Base-by-base conservation (phyloP, 2,888 invertebrate genomes). In the Rhimphoctona megacephalus region DNA sequence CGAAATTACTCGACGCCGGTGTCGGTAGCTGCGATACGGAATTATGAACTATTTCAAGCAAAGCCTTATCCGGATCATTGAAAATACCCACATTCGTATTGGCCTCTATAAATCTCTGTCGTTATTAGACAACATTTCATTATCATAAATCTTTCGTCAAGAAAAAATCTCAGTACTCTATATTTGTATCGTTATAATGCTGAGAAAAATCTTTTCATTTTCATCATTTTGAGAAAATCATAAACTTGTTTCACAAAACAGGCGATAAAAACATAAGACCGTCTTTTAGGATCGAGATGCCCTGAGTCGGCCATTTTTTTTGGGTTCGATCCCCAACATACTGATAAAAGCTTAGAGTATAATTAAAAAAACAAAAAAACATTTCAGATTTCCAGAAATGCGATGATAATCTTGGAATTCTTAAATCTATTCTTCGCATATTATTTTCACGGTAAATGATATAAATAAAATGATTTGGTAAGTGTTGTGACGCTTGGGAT, bases 1-100 rank as follows among this genome's bases (percentile, higher is more conserved):
- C 74, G 80, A 86, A 80, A 86, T 83, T 72, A 80, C 86, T 54
- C 83, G 83, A 66, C 73, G 73, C 77, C 78, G 81, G 52, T 54
- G 49, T 52, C 73, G 72, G 54, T 77, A 14, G n/a, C 76, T 54
- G 61, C 72, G 76, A 80, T 86, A 80, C 66, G 72, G 36, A 80
- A 86, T 86, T 82, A 57, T 64, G 17, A 36, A 76, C 66, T 57
- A 69, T 69, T 82, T 76, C 67, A 67, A 61, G 57, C 74, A 36
- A 43, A 64, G 19, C 17, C 70, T 78, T n/a, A n/a, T n/a, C 61
- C 69, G 3, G 8, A 25, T 52, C 33, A 25, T 52, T 46, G 14
- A 61, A 14, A 61, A 3, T 19, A 22, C 19, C 17, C 17, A 19
- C n/a, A 61, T 61, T 11, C n/a, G 19, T 70, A 30, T 70, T 9